phyloP scores from a whole-genome alignment of 2,888 invertebrate species.

The Philereme vetulata region DNA sequence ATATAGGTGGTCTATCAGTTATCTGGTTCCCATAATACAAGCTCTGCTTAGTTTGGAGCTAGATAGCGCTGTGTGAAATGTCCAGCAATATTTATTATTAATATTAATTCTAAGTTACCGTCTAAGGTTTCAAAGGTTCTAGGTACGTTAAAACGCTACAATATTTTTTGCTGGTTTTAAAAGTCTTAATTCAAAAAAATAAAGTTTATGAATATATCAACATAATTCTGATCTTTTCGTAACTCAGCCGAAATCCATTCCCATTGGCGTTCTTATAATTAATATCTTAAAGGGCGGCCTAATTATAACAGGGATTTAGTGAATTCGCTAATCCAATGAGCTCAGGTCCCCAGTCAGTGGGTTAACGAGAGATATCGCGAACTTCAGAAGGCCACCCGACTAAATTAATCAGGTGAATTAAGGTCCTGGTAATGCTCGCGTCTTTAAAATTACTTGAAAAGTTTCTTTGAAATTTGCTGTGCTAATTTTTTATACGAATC shows the following conservation, averaged over 20 bases:
- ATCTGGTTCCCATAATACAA: no score
- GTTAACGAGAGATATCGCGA: constrained; percentile 37
- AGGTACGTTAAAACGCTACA: no score
- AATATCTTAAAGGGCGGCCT: constrained; percentile 38
- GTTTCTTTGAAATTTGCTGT: constrained; percentile 10
- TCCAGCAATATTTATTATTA: no score
- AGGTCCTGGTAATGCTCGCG: constrained; percentile 12
- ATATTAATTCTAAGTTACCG: no score
- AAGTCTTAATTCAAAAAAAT: no score
- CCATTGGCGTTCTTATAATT: constrained; percentile 33
- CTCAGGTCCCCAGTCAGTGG: constrained; percentile 30
- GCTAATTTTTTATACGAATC: constrained; percentile 1
- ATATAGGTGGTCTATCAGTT: no score
- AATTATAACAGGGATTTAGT: constrained; percentile 40
- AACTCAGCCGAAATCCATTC: neutral
- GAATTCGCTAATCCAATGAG: constrained; percentile 51
- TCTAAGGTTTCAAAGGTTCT: no score
- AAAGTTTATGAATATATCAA: no score
- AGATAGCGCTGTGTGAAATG: no score
- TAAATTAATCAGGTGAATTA: constrained; percentile 57
- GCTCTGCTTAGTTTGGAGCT: no score
- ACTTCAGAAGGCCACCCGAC: constrained; percentile 47
- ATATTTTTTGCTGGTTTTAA: no score
- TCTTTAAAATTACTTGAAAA: constrained; percentile 19
- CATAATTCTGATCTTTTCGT: constrained; percentile 3